Evolutionary conservation across 2,888 invertebrate species (phyloP), one percentile per base, ranked within the genome.

Genomic region (Euspilapteryx auroguttella): DNA sequence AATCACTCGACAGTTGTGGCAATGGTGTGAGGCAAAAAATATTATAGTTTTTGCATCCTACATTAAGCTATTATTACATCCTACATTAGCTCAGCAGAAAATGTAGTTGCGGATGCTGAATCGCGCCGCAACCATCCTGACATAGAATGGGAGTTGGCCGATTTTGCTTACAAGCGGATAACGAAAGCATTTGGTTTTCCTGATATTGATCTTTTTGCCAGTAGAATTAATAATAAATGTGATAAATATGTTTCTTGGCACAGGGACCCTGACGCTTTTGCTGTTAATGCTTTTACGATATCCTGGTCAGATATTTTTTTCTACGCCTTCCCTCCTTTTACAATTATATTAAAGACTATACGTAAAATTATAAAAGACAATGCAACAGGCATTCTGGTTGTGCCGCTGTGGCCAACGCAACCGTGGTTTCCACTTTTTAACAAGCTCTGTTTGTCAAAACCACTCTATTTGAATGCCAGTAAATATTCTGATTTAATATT

Each of bases 31-130:
- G 35, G 33, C 3, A 26, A 8, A 30, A 5, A 17, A 17, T 5
- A n/a, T 40, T 4, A 27, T 28, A 17, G 24, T 35, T 13, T 30
- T 32, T 25, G 33, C 32, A 11, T 26, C 27, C 4, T 30, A n/a
- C n/a, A n/a, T n/a, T n/a, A n/a, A n/a, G n/a, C n/a, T n/a, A n/a
- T 35, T 13, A 28, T 32, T 25, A 32, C 32, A 11, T 26, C 27
- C 4, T 30, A 32, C 14, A 29, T 32, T 12, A 10, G 13, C 6
- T 29, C 31, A 8, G 3, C 8, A 14, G 25, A 25, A 4, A 32
- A 32, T 22, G n/a, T 7, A 2, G 25, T 14, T 5, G 29, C 32
- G 2, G 32, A 32, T 24, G 3, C 1, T 8, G 32, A 32, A 13
- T 32, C 32, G n/a, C 20, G 32, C 12, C 12, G 24, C 6, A 15